Conservation (phyloP, 1,140 invertebrate genomes). For the Radopholus similis region DNA sequence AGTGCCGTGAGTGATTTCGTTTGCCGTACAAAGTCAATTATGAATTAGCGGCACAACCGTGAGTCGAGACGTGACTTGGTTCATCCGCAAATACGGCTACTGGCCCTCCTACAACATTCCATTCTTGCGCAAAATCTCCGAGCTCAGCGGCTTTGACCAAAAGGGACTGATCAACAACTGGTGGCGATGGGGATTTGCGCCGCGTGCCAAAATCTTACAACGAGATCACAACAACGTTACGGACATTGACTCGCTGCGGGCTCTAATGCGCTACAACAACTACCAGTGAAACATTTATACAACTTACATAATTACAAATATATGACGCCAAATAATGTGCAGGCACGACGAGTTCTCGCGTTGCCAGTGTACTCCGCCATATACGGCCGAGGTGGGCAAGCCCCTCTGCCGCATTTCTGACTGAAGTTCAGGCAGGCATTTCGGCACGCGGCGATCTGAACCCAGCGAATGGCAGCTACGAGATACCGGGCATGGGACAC, state of each 20-base stretch:
- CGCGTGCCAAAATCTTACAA: conserved; percentile 69
- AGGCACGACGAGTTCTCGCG: conserved; percentile 69
- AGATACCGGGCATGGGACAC: conserved; percentile 69
- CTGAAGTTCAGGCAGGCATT: conserved; percentile 63
- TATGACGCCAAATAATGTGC: conserved; percentile 21
- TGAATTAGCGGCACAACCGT: conserved; percentile 4
- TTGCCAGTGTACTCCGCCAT: conserved; percentile 72
- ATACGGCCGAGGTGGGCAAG: conserved; percentile 65
- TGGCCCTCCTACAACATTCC: conserved; percentile 78
- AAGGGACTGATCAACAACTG: conserved; percentile 63
- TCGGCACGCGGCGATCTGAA: conserved; percentile 58
- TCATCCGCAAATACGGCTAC: conserved; percentile 69
- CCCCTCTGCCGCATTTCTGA: neutral
- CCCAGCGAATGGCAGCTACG: conserved; percentile 58
- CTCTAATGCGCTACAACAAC: conserved; percentile 73
- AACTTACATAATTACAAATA: neutral
- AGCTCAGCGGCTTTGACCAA: conserved; percentile 64
- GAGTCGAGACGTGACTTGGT: conserved; percentile 69
- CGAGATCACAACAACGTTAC: conserved; percentile 66
- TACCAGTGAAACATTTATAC: conserved; percentile 60
- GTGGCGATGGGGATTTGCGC: conserved; percentile 68
- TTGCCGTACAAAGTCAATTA: neutral
- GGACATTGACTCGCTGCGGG: conserved; percentile 66
- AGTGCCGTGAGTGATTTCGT: conserved; percentile 64
- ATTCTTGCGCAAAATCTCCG: conserved; percentile 69